Conservation (phyloP, 2,888 invertebrate species). For the Andricus curvator region DNA sequence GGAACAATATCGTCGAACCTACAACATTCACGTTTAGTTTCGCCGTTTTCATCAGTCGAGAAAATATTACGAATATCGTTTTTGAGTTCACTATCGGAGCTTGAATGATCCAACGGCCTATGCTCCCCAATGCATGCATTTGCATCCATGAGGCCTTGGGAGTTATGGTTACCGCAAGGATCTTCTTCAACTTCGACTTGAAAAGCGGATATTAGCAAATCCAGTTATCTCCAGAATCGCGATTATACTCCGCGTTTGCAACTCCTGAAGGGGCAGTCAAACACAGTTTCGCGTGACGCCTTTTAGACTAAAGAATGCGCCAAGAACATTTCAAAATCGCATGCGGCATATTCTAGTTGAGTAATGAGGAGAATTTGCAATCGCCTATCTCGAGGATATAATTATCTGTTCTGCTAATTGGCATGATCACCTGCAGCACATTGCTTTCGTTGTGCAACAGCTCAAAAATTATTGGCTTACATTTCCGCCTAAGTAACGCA, state of each 20-base stretch:
- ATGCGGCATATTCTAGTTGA: neutral
- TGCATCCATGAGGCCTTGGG: constrained; percentile 55
- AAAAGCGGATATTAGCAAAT: constrained; percentile 66
- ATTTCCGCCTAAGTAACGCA: too few species aligned
- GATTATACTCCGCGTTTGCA: constrained; percentile 60
- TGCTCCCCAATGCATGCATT: constrained; percentile 55
- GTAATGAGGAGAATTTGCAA: neutral
- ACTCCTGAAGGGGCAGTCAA: constrained; percentile 59
- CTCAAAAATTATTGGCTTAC: too few species aligned
- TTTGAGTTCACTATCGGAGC: constrained; percentile 57
- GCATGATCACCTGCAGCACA: neutral
- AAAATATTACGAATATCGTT: constrained; percentile 44
- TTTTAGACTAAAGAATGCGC: too few species aligned
- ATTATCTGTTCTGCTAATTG: neutral
- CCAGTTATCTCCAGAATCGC: constrained; percentile 54
- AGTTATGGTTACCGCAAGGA: constrained; percentile 56
- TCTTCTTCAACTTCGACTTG: constrained; percentile 63
- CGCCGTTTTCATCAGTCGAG: neutral
- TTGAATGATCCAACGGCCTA: constrained; percentile 55
- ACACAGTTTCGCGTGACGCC: too few species aligned
- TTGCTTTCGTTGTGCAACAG: too few species aligned
- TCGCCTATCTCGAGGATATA: neutral
- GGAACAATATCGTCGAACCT: too few species aligned
- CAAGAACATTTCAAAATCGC: too few species aligned
- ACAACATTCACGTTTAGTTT: too few species aligned